These are phyloP conservation scores for Limanda limanda DNA, from an alignment of 2,113 vertebrate genomes.

Conservation along the genomic window DNA sequence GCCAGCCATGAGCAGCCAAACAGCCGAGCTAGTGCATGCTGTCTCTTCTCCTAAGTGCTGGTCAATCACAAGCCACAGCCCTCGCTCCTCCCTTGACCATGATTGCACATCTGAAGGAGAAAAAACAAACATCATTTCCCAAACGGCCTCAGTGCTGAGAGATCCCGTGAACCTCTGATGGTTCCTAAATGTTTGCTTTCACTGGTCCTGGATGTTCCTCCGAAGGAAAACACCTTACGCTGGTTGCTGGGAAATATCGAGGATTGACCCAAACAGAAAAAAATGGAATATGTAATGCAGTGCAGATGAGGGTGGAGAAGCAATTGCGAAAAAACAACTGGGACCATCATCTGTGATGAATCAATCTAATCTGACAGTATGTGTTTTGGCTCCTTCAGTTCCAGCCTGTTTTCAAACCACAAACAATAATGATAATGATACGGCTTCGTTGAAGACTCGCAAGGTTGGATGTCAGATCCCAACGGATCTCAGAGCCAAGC, in stretches of 20 bases:
- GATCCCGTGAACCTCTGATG: constrained; percentile 2
- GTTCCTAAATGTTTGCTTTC: constrained; percentile 26
- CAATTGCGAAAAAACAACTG: not conserved
- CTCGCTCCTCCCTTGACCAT: constrained; percentile 36
- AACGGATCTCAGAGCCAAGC: constrained; percentile 46
- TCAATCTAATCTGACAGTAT: constrained; percentile 24
- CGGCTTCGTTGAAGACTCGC: constrained; percentile 22
- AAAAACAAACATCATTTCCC: constrained; percentile 34
- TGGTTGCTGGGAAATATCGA: constrained; percentile 6
- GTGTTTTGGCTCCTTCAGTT: constrained; percentile 23
- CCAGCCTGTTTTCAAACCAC: constrained; percentile 19
- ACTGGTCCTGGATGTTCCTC: constrained; percentile 18
- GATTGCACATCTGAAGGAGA: constrained; percentile 56
- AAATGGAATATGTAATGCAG: not conserved
- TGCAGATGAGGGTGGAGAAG: not conserved
- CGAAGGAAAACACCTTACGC: constrained; percentile 12
- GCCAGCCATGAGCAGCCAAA: constrained; percentile 47
- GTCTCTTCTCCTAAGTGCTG: constrained; percentile 55
- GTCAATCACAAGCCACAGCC: constrained; percentile 61
- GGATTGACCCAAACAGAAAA: not conserved
- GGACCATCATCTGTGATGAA: constrained; percentile 9
- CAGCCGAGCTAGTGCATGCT: constrained; percentile 22
- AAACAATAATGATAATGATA: constrained; percentile 47
- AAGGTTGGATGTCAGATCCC: constrained; percentile 46
- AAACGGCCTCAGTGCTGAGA: constrained; percentile 7